Conservation (phyloP, 2,888 invertebrate species). For the Euplexia lucipara region DNA sequence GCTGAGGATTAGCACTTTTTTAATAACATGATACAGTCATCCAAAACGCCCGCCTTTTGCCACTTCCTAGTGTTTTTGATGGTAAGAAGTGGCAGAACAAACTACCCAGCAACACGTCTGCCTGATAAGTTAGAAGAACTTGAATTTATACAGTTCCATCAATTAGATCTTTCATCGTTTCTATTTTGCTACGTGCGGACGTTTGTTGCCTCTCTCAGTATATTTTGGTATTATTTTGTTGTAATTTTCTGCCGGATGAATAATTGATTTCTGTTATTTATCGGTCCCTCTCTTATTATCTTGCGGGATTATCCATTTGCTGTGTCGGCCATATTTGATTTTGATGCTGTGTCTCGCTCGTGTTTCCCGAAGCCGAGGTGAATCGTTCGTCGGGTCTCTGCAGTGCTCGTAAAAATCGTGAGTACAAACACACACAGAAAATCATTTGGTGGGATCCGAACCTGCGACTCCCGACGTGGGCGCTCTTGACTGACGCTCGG, state of each 20-base stretch:
- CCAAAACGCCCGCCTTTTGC: no score
- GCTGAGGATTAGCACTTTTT: no score
- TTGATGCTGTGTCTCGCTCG: background rate
- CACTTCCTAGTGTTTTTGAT: no score
- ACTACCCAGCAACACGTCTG: no score
- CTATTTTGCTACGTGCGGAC: conserved; percentile 2
- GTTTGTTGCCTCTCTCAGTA: no score
- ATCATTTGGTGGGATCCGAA: background rate
- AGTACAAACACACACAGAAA: background rate
- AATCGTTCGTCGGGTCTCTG: no score
- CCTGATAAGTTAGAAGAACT: no score
- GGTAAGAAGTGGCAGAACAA: no score
- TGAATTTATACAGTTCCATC: no score
- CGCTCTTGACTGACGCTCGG: background rate
- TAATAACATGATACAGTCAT: no score
- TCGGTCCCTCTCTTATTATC: conserved; percentile 4
- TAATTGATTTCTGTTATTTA: background rate
- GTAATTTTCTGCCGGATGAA: background rate
- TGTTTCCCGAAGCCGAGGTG: no score
- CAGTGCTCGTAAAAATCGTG: background rate
- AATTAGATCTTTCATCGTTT: no score
- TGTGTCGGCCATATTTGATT: background rate
- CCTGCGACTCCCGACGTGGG: background rate
- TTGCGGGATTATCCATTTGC: background rate
- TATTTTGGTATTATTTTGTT: background rate